These are phyloP conservation scores for Tetrao urogallus DNA, from an alignment of 2,113 vertebrate species.

Conservation along the genomic window DNA sequence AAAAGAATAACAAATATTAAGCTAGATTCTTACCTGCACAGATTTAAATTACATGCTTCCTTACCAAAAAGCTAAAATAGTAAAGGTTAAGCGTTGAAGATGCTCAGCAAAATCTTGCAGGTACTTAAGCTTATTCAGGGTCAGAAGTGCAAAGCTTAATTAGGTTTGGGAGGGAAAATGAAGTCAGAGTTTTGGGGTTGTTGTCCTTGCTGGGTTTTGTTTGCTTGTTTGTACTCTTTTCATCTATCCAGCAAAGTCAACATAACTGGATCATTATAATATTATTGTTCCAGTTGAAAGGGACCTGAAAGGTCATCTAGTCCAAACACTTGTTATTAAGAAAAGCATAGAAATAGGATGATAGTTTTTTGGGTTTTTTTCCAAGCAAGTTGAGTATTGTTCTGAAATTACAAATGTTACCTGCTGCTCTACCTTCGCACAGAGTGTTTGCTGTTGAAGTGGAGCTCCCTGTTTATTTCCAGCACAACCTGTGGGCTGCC, in stretches of 20 bases:
- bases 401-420: not conserved
- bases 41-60: not conserved
- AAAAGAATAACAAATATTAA: not conserved
- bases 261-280: not conserved
- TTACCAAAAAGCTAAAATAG: conserved; percentile 2
- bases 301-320: too few relatives aligned
- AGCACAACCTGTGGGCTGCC: not conserved
- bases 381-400: not conserved
- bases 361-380: not conserved
- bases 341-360: not conserved
- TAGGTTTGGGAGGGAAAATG: not conserved
- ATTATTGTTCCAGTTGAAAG: too few relatives aligned
- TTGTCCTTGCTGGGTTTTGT: not conserved
- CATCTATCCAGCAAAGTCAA: not conserved
- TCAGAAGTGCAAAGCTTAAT: not conserved
- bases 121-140: not conserved
- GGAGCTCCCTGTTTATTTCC: not conserved
- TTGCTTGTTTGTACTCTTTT: not conserved
- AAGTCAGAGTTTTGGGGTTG: not conserved
- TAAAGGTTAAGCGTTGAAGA: not conserved
- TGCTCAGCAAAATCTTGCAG: not conserved
- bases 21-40: not conserved
- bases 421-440: not conserved
- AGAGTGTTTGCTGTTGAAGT: not conserved
- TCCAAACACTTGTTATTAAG: not conserved